Base-by-base conservation (phyloP, 1,140 invertebrate genomes). In the Nymphalis io region DNA sequence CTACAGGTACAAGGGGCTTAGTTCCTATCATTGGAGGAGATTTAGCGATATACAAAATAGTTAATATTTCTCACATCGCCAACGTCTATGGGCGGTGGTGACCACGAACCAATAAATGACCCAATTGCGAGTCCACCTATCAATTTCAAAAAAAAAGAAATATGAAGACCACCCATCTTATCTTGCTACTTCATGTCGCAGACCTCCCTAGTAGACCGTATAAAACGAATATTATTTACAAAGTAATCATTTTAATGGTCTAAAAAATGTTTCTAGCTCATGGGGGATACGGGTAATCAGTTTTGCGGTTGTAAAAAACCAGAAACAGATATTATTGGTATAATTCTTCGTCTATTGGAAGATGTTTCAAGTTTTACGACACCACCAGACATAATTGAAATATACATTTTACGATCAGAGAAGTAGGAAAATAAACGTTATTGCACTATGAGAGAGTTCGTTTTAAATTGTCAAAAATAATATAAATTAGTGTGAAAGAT, bases 261-360 rank as follows among this genome's bases (percentile, higher is more conserved):
- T 67, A 77, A 70, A 69, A 77, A 71, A 70, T 38, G 68, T 70
- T 75, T 84, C 81, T 82, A 83, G 82, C 74, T 64, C 74, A 88
- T 86, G 85, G 72, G 85, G 87, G 84, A 83, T 89, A 84, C 76
- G 87, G 87, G 87, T 88, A 89, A 89, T 89, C 82, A 82, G 71
- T 77, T 80, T 74, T 89, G 87, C 62, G 87, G 85, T 87, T 81
- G 55, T 69, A 74, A 85, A 81, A 77, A 79, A 53, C 8, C 48
- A 16, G 39, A 61, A 40, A 57, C 3, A 27, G 20, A 51, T 46
- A 61, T 61, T 44, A 44, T 48, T 57, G 23, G 16, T 61, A 62
- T 62, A 55, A 62, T 62, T 42, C 38, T 38, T 20, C 40, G 51
- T 42, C 51, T 64, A 64, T 64, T 18, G 33, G 59, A 12, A 20